Base-by-base conservation (phyloP, 2,888 invertebrate species). In the Lacanobia oleracea region DNA sequence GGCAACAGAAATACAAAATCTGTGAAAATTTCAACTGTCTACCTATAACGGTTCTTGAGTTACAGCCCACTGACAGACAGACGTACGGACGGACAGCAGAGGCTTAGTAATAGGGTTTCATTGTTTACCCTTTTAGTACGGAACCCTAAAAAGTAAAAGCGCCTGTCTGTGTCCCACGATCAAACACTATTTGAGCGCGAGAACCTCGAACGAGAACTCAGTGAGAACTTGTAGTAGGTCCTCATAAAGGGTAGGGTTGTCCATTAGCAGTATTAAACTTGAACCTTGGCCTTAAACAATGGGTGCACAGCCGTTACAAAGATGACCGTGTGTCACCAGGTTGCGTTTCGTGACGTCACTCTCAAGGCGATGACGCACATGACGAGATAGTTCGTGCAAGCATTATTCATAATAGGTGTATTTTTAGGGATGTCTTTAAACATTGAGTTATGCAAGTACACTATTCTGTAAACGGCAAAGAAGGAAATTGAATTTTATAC, bases 231-330 rank as follows among this genome's bases (percentile, higher is more conserved):
- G 12, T 23, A 45, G 75, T 59, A 57, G 12, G 12, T 79, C 72
- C 2, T 10, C 8, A 6, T 14, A 18, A 10, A 51, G 61, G 64
- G 84, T 79, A 83, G 78, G 81, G 72, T 75, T 79, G 53, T 82
- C 86, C 88, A 87, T 88, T 88, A 88, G 86, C 79, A 67, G 77
- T 83, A 88, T 88, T 88, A 88, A 83, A 85, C 81, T 77, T 80
- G 77, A 86, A 84, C 88, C 87, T 86, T 87, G 87, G 67, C 87
- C 84, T 83, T 84, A 66, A 69, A 73, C 80, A 85, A 79, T 79
- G 75, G 65, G 72, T 82, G 85, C 86, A 81, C 69, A 63, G 74
- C 53, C 62, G 62, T 78, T 79, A 75, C 53, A 64, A 61, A 73
- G 78, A 78, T 75, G 66, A 74, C 67, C 56, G 63, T 61, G 51